Evolutionary conservation across 2,797 vertebrate genomes (phyloP), one percentile per base, ranked within the genome.

Genomic region (Aselliscus stoliczkanus): DNA sequence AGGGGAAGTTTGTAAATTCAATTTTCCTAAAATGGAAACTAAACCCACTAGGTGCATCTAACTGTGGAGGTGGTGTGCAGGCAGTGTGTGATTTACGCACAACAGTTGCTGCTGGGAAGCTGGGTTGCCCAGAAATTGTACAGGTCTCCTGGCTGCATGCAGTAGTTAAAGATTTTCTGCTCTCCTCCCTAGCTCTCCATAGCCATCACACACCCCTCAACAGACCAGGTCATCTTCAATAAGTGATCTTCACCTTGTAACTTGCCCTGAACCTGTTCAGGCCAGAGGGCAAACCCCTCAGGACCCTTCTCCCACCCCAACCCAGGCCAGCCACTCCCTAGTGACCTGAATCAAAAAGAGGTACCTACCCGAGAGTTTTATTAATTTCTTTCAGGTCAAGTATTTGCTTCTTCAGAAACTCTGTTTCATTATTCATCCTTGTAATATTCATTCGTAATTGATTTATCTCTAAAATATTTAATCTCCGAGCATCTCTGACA

Each of bases 401-500:
- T 96, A 98, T 97, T 62, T 50, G 98, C 67, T 92, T 88, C 39
- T 2, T 75, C n/a, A 98, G 93, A 21, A 94, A 96, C 27, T 98
- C 92, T 6, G 60, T 94, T 20, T 98, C 98, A 88, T 44, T 65
- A 29, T 56, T 58, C 20, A 95, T 54, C 0, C 47, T 44, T 9
- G n/a, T 72, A 47, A 99, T 56, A 21, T 98, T 98, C 77, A 18
- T 69, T 15, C 94, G 97, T 75, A 99, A 98, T 70, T 97, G 93
- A 39, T 95, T 97, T 14, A 98, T 97, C 97, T 99, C 98, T 56
- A 91, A 83, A 2, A 97, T 95, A 64, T 98, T 97, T 0, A 95
- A 93, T 27, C 97, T 98, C 10, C 93, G 95, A 13, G 99, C 99
- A 25, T 99, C 98, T 13, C 86, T 58, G 21, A 99, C 93, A n/a